Evolutionary conservation across 2,113 vertebrate species (phyloP).

Genomic region (Vulpes lagopus): DNA sequence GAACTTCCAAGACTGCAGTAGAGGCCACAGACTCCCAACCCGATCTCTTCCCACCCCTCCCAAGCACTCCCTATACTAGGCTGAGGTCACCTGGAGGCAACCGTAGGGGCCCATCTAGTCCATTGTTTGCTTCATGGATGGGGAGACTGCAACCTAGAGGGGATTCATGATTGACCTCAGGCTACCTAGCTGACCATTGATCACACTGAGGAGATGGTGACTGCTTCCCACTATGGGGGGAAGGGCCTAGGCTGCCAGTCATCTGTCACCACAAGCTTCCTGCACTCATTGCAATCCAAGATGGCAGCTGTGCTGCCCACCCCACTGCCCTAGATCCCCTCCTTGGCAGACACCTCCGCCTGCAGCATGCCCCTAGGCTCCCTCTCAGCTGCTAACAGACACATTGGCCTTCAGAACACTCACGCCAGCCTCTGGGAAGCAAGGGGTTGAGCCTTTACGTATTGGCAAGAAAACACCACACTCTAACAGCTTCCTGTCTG

Average conservation of each 20-base stretch:
- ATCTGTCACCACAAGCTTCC: not conserved
- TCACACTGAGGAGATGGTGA: not conserved
- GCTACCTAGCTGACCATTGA: not conserved
- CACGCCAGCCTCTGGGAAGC: not conserved
- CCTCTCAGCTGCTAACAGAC: not conserved
- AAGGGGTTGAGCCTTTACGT: not conserved
- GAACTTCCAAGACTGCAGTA: not conserved
- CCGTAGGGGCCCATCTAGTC: not conserved
- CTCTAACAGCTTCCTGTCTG: conserved; percentile 49
- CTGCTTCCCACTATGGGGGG: not conserved
- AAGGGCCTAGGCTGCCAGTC: not conserved
- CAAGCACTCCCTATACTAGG: not conserved
- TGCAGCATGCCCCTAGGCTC: too few relatives aligned
- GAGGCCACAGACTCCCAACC: not conserved
- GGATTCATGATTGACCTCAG: not conserved
- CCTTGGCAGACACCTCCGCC: not conserved
- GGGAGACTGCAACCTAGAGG: not conserved
- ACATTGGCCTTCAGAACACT: not conserved
- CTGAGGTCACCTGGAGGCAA: not conserved
- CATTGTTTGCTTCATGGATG: not conserved
- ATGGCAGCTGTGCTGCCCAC: fast-evolving
- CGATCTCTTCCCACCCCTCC: not conserved
- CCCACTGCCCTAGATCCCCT: not conserved
- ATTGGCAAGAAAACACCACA: conserved; percentile 19
- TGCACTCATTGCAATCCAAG: not conserved